Evolutionary conservation across 1,140 invertebrate species (phyloP), one percentile per base, ranked within the genome.

Genomic region (Zaprionus lachaisei): DNA sequence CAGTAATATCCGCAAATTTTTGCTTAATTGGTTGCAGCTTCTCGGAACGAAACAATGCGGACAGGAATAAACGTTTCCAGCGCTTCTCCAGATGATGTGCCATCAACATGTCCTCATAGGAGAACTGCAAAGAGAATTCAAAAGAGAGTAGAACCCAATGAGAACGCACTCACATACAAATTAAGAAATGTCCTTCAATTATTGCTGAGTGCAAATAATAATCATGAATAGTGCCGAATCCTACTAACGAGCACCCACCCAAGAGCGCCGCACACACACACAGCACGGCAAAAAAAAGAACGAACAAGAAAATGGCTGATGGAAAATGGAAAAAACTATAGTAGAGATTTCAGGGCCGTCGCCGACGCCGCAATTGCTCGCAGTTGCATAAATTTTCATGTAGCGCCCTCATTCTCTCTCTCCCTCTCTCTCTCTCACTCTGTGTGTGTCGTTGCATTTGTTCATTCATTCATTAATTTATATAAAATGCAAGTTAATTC

Each of bases 1-100:
- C 91, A 31, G 96, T 97, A 80, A 97, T 93, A 75, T 96, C 95
- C 17, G 96, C 96, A 93, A 98, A 99, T 81, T 96, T 95, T 34
- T 96, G 95, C 81, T 95, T 96, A 7, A 96, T 96, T 66, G 94
- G 94, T 78, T 96, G 95, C 44, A 97, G 91, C 7, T 95, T 96
- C 56, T 95, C 95, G 14, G 94, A 94, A 67, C 96, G 94, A 91
- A 95, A 96, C 12, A 97, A 82, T 0, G 95, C 95, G 2, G 94
- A 95, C 55, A 95, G 94, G 79, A 96, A 96, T 17, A 96, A 85
- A 9, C 93, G 94, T 63, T 95, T 94, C 96, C 96, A 97, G 2
- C 95, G 94, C 55, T 94, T 92, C 92, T 96, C 94, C 14, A 97
- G 83, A 64, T 93, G 92, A 79, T 95, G 93, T 2, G 96, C 94